phyloP scores from a whole-genome alignment of 2,113 vertebrate genomes.

The Paramormyrops kingsleyae region DNA sequence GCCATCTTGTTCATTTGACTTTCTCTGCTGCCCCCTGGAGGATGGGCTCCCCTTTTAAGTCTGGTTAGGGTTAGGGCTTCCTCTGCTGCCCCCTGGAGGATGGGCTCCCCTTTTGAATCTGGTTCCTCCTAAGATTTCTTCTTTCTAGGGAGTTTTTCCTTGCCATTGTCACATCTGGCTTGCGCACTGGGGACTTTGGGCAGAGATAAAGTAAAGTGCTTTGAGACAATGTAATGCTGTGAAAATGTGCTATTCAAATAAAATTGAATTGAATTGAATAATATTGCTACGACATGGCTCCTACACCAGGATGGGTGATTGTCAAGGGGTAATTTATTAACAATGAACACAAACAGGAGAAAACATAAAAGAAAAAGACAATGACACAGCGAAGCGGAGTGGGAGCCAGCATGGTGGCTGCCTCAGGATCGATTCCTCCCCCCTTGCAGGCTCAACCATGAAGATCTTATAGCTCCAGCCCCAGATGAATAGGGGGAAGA shows the following conservation, averaged over 20 bases:
- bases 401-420: background rate
- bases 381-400: background rate
- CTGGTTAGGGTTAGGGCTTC: no score
- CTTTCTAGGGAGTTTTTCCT: background rate
- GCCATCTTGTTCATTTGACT: no score
- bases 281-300: background rate
- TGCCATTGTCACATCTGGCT: background rate
- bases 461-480: background rate
- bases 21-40: no score
- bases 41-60: no score
- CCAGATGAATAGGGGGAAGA: background rate
- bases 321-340: background rate
- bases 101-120: no score
- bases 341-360: background rate
- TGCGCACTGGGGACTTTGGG: background rate
- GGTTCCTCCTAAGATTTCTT: no score
- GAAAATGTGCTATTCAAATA: background rate
- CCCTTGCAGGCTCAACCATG: background rate
- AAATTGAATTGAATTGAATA: background rate
- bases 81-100: no score
- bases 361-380: background rate
- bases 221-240: background rate
- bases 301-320: background rate
- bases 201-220: background rate
- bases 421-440: background rate